These are phyloP conservation scores for Pelagia noctiluca DNA, from an alignment of 30 jellyfish, hydroid and myxozoan species.

Conservation along the genomic window DNA sequence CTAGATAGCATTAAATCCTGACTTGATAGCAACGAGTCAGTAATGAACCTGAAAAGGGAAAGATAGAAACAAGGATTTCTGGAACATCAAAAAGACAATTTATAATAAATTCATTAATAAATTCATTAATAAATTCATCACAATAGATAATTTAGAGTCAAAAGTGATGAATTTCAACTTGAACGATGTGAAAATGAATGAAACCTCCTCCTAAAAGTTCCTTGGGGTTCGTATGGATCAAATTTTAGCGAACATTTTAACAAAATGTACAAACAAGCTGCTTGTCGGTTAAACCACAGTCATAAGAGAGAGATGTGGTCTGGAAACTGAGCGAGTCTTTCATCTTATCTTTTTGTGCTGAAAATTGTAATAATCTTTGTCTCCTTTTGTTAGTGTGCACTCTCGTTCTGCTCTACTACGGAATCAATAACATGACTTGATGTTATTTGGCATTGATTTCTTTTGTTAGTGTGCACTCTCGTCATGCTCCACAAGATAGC, in stretches of 20 bases:
- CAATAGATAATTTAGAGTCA: slow-evolving; percentile 34
- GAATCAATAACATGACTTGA: no score
- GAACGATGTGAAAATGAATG: slow-evolving; percentile 44
- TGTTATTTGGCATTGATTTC: no score
- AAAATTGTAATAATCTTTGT: no score
- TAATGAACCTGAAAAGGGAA: slow-evolving; percentile 40
- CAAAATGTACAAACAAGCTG: slow-evolving; percentile 48
- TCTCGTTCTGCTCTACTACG: no score
- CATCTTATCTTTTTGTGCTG: no score
- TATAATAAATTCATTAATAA: no score
- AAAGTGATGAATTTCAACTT: slow-evolving; percentile 35
- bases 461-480: no score
- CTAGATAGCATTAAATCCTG: slow-evolving; percentile 25
- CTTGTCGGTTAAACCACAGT: slow-evolving; percentile 51
- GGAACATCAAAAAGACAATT: slow-evolving; percentile 53
- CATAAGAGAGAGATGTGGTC: no score
- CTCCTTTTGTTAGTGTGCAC: no score
- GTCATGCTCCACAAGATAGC: no score
- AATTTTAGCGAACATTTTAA: slow-evolving; percentile 44
- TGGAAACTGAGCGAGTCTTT: no score
- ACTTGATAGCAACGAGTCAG: slow-evolving; percentile 28
- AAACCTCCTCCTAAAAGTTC: slow-evolving; percentile 57
- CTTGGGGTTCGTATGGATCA: slow-evolving; percentile 57
- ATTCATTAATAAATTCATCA: no score
- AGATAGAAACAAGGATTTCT: slow-evolving; percentile 59